Conservation (phyloP, 2,113 vertebrate species). For the Chloropsis cyanopogon region DNA sequence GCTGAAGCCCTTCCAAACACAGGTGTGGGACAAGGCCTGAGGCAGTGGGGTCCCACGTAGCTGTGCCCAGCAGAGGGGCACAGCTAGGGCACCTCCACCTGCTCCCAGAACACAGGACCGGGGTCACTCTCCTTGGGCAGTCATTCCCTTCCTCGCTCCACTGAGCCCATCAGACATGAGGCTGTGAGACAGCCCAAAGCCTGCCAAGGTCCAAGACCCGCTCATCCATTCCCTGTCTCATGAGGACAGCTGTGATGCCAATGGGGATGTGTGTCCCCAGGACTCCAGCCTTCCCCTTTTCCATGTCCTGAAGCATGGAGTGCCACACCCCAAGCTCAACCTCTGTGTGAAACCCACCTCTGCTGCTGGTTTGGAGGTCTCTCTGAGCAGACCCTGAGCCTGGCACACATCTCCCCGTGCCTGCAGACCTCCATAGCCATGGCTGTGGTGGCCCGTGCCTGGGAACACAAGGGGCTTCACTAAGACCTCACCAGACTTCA, state of each 20-base stretch:
- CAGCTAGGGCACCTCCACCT: not conserved
- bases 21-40: not conserved
- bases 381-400: not conserved
- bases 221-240: not conserved
- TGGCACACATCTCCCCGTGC: not conserved
- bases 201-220: not conserved
- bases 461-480: not conserved
- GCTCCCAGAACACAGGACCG: not conserved
- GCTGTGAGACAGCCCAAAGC: not conserved
- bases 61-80: not conserved
- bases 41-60: accelerated
- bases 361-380: not conserved
- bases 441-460: not conserved
- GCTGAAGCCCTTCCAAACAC: not conserved
- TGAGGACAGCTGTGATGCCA: accelerated
- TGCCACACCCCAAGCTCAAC: not conserved
- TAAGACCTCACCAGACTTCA: too few species aligned
- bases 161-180: accelerated
- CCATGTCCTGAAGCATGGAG: accelerated
- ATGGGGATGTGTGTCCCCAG: accelerated
- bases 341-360: not conserved
- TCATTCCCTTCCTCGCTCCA: not conserved
- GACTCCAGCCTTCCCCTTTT: not conserved
- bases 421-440: accelerated
- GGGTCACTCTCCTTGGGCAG: not conserved